These are phyloP conservation scores for Pteromalus puparum DNA, from an alignment of 1,140 invertebrate genomes.

Conservation along the genomic window DNA sequence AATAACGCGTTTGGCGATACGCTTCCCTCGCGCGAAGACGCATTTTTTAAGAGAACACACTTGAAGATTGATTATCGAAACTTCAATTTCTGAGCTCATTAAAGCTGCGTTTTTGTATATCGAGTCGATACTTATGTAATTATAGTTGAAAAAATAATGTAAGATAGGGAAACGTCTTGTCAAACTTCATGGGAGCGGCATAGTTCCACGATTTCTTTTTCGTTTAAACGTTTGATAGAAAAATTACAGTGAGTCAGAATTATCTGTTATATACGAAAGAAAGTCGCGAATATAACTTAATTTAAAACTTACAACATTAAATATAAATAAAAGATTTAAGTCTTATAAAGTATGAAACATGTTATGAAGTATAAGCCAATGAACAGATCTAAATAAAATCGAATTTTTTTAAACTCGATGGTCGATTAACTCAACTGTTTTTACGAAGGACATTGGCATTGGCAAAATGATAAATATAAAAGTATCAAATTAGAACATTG, in stretches of 20 bases:
- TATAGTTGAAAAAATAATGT: neutral
- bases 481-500: neutral
- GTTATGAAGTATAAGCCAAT: neutral
- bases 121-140: too few relatives aligned
- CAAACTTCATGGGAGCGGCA: neutral
- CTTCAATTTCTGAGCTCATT: neutral
- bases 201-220: neutral
- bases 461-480: neutral
- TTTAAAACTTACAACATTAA: too few relatives aligned
- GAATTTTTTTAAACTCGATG: neutral
- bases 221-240: neutral
- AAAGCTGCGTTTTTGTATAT: neutral
- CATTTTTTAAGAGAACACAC: neutral
- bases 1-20: neutral
- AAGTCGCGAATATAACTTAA: neutral
- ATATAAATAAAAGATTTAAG: neutral
- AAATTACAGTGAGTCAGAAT: slow-evolving; percentile 53
- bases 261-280: slow-evolving; percentile 53
- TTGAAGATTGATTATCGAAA: neutral
- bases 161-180: slow-evolving; percentile 6
- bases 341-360: slow-evolving; percentile 11
- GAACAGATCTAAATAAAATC: neutral
- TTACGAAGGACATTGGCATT: neutral
- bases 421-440: neutral
- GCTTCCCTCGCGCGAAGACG: neutral